Conservation (phyloP, 2,888 invertebrate genomes). For the Trilocha varians region DNA sequence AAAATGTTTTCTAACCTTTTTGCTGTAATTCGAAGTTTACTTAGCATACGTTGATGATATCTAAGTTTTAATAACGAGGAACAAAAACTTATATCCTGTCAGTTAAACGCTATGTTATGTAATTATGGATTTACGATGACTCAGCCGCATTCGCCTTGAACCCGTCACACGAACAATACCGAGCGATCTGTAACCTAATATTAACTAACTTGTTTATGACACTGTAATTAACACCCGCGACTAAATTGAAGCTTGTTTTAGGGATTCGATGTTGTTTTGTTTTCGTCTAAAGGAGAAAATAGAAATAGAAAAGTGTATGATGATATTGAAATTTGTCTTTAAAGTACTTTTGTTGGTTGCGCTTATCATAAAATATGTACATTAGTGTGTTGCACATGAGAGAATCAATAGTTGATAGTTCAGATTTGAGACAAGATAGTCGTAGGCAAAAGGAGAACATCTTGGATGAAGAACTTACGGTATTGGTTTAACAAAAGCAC, state of each 20-base stretch:
- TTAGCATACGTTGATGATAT: too few species aligned
- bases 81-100: not conserved
- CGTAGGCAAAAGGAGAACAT: too few species aligned
- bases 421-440: too few species aligned
- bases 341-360: not conserved
- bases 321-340: too few species aligned
- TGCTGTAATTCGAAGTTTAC: too few species aligned
- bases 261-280: not conserved
- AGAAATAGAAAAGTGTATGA: too few species aligned
- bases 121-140: slow-evolving; percentile 1
- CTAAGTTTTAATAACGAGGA: too few species aligned
- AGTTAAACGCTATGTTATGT: not conserved
- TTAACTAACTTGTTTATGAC: slow-evolving; percentile 34
- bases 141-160: slow-evolving; percentile 39
- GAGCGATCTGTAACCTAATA: slow-evolving; percentile 22
- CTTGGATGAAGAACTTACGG: too few species aligned
- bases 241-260: not conserved
- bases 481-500: too few species aligned
- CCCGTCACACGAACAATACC: slow-evolving; percentile 28
- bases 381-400: not conserved
- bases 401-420: too few species aligned
- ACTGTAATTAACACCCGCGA: slow-evolving; percentile 29
- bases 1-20: too few species aligned
- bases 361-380: not conserved
- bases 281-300: too few species aligned